Conservation (phyloP, 1,140 invertebrate genomes). For the Patella vulgata region DNA sequence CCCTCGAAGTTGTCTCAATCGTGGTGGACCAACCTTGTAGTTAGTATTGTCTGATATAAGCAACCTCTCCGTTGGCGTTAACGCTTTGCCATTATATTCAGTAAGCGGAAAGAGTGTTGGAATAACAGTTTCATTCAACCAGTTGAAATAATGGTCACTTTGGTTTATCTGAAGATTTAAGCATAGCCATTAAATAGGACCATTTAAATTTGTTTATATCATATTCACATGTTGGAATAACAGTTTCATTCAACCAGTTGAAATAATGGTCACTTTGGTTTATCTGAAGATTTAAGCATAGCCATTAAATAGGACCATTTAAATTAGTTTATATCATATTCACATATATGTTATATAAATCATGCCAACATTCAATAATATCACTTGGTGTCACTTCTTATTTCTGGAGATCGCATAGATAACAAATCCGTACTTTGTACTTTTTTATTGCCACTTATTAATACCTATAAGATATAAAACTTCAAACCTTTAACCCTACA, state of each 20-base stretch:
- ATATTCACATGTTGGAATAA: conserved; percentile 21
- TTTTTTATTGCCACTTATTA: no score
- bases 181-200: no score
- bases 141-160: conserved; percentile 21
- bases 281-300: conserved; percentile 14
- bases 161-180: conserved; percentile 18
- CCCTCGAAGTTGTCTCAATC: conserved; percentile 36
- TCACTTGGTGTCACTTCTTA: no score
- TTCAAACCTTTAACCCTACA: no score
- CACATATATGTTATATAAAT: no score
- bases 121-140: conserved; percentile 31
- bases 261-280: conserved; percentile 16
- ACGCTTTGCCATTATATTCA: conserved; percentile 23
- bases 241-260: conserved; percentile 30
- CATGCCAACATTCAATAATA: no score
- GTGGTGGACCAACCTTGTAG: conserved; percentile 32
- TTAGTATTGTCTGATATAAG: conserved; percentile 31
- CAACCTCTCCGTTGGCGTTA: conserved; percentile 17
- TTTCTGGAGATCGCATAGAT: no score
- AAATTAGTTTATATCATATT: no score
- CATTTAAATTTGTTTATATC: no score
- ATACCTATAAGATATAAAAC: no score
- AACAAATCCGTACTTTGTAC: no score
- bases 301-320: no score
- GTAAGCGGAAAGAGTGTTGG: conserved; percentile 27